Evolutionary conservation across 2,113 vertebrate species (phyloP), one percentile per base, ranked within the genome.

Genomic region (Ornithorhynchus anatinus): DNA sequence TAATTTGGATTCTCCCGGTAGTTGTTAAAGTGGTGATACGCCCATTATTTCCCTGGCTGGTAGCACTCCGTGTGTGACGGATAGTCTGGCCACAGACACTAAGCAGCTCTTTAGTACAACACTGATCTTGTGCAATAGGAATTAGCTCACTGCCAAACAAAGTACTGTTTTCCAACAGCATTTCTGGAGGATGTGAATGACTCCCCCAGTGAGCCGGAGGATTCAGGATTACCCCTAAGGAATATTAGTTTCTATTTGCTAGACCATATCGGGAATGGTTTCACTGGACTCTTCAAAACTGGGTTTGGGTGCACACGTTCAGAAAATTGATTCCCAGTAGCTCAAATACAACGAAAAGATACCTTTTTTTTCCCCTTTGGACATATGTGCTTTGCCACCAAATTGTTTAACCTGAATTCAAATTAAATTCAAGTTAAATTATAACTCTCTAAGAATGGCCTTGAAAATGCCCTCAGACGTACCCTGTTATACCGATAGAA

Each of bases 91-190:
- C 75, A 68, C 73, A 79, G 85, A 85, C 70, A 82, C 82, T 59
- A 79, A 84, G 72, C 88, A 73, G 90, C 78, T 88, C 81, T 80
- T 70, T 86, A 82, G 90, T 75, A 76, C 81, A 72, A 82, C 66
- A 56, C 83, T 89, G 90, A 91, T 91, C 92, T 92, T 88, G 84
- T 84, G 88, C 88, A 93, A 92, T 82, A 86, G 76, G 56, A 47
- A 79, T 91, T 92, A 94, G 89, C 88, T 94, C 92, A 93, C 86
- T 4, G 7, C 79, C 80, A 59, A 56, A 86, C 87, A 92, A 89
- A 92, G 89, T 84, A 63, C 84, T 89, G 90, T 91, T 93, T 93
- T 93, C 89, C 92, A 88, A 68, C 85, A 87, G 89, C 65, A 53
- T 87, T 92, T 90, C 89, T 80, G 82, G 80, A 87, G 84, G 85